Base-by-base conservation (phyloP, 2,797 vertebrate species). In the Galagoides demidoff region DNA sequence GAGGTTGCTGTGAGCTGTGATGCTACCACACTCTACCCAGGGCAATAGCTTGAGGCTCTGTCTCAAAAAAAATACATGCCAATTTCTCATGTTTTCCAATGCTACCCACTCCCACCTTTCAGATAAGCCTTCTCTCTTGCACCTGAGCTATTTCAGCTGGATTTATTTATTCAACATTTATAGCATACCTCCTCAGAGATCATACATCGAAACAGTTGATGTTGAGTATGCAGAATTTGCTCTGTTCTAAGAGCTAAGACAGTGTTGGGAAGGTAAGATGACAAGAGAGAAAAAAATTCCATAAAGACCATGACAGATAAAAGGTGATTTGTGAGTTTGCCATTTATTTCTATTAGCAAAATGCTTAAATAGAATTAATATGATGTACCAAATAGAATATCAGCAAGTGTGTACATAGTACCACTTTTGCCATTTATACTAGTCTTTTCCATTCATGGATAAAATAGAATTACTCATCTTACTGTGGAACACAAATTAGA, bases 301-400 rank as follows among this genome's bases (percentile, higher is more conserved):
- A 52, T 68, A 61, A 63, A 70, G 23, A 91, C 6, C 5, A 2
- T 77, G 23, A 57, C 14, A 49, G 27, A 22, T 23, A 61, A 85
- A 59, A 45, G 12, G 29, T 73, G 77, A 23, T 39, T 90, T 78
- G 31, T 63, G 45, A 85, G n/a, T 87, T 55, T 94, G 2, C 39
- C 7, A 39, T 85, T 66, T 83, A 34, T 57, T 31, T 73, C 39
- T 95, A 83, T 89, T 94, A 85, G 39, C 43, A 55, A 66, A 96
- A 88, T 73, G 14, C 68, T 78, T 43, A 88, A 79, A 55, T 70
- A 85, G 92, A 92, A 76, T 94, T 27, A 92, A 71, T 49, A 63
- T 78, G 68, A 74, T 52, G 37, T 84, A 14, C 64, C 59, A 85
- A 77, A 52, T 25, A 89, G 23, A 93, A 73, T 64, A 37, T 52